These are phyloP conservation scores for Drosophila koepferae DNA, from an alignment of 2,888 invertebrate species.

Conservation along the genomic window DNA sequence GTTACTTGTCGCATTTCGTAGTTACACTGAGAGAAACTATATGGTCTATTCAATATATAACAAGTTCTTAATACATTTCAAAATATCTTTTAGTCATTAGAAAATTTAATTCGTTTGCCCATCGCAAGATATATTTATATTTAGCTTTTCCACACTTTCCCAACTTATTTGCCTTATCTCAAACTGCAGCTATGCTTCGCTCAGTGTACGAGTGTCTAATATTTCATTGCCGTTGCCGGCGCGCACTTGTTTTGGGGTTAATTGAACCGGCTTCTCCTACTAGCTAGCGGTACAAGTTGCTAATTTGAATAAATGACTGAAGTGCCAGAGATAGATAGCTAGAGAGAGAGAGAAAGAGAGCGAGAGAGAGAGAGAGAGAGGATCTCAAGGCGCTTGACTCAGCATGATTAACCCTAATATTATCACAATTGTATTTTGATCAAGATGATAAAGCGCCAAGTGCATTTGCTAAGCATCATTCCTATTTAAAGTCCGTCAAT, in stretches of 20 bases:
- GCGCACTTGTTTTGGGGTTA: slow-evolving; percentile 74
- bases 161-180: not conserved
- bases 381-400: slow-evolving; percentile 22
- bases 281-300: slow-evolving; percentile 30
- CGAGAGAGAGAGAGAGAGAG: slow-evolving; percentile 17
- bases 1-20: slow-evolving; percentile 37
- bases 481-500: slow-evolving; percentile 56
- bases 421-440: slow-evolving; percentile 54
- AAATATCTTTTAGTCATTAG: not conserved
- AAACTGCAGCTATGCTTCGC: slow-evolving; percentile 7
- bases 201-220: slow-evolving; percentile 35
- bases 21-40: slow-evolving; percentile 1
- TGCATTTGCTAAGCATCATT: slow-evolving; percentile 53
- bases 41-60: no score
- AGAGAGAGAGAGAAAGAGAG: slow-evolving; percentile 20
- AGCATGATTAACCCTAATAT: slow-evolving; percentile 56
- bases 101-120: no score
- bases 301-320: slow-evolving; percentile 71
- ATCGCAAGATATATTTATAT: no score
- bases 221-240: slow-evolving; percentile 56
- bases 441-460: slow-evolving; percentile 15
- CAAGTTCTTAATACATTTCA: not conserved
- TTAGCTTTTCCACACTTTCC: not conserved
- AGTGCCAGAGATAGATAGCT: slow-evolving; percentile 25
- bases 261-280: slow-evolving; percentile 62